Conservation (phyloP, 2,888 invertebrate species). For the Drosophila sordidula region DNA sequence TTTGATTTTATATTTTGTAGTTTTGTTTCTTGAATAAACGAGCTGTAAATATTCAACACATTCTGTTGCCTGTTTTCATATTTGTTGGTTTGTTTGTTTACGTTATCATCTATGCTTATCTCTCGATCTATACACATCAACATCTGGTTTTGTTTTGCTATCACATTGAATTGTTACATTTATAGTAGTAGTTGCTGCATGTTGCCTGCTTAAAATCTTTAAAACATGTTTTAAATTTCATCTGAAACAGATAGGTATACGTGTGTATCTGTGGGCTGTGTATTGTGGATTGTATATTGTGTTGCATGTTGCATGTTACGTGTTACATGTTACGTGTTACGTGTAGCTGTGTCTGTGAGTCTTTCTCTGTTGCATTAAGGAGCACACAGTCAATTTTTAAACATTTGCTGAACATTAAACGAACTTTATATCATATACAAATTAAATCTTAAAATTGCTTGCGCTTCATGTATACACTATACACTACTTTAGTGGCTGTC, state of each 20-base stretch:
- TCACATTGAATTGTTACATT: slow-evolving; percentile 85
- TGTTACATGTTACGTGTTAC: slow-evolving; percentile 29
- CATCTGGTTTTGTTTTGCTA: slow-evolving; percentile 83
- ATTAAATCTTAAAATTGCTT: slow-evolving; percentile 69
- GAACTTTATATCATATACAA: slow-evolving; percentile 48
- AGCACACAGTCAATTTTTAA: slow-evolving; percentile 55
- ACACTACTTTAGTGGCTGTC: slow-evolving; percentile 72
- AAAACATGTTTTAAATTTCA: slow-evolving; percentile 77
- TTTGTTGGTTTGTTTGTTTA: slow-evolving; percentile 48
- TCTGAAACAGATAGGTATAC: slow-evolving; percentile 75
- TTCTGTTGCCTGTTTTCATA: slow-evolving; percentile 53
- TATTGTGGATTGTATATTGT: slow-evolving; percentile 33
- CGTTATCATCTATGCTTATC: slow-evolving; percentile 70
- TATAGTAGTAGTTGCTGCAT: slow-evolving; percentile 82
- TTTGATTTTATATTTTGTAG: slow-evolving; percentile 69
- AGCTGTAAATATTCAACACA: slow-evolving; percentile 82
- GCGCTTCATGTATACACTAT: slow-evolving; percentile 59
- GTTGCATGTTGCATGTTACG: slow-evolving; percentile 28
- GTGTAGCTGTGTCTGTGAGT: slow-evolving; percentile 30
- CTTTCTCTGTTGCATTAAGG: slow-evolving; percentile 33
- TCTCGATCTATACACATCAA: slow-evolving; percentile 75
- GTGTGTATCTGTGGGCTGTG: slow-evolving; percentile 44
- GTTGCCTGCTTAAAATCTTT: slow-evolving; percentile 75
- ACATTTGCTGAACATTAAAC: slow-evolving; percentile 60
- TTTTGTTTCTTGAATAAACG: slow-evolving; percentile 70